Conservation (phyloP, 2,888 invertebrate species). For the Trichogramma dendrolimi region DNA sequence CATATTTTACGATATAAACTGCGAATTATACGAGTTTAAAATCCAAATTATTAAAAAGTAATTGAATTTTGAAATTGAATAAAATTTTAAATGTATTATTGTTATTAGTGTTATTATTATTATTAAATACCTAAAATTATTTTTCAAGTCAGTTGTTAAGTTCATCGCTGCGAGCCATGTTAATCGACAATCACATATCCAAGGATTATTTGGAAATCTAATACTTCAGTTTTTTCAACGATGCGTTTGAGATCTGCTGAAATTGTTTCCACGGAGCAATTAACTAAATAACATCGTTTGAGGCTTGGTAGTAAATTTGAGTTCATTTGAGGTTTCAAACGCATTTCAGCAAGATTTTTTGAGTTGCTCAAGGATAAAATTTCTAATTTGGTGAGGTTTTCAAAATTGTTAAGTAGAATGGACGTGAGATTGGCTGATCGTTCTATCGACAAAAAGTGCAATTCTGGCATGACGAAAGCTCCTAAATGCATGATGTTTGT, state of each 20-base stretch:
- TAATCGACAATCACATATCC: conserved; percentile 63
- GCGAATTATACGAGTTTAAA: too few relatives aligned
- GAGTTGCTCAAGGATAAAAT: conserved; percentile 58
- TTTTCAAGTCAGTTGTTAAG: conserved; percentile 50
- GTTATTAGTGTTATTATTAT: neutral
- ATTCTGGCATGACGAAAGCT: conserved; percentile 51
- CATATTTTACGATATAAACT: too few relatives aligned
- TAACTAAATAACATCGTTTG: conserved; percentile 53
- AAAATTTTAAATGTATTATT: conserved; percentile 2
- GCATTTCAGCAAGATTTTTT: conserved; percentile 52
- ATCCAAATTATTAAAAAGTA: too few relatives aligned
- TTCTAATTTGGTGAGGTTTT: conserved; percentile 55
- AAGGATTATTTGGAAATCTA: conserved; percentile 62
- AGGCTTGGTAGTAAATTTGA: conserved; percentile 52
- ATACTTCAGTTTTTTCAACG: conserved; percentile 52
- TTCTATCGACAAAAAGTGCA: conserved; percentile 58
- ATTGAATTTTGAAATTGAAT: neutral
- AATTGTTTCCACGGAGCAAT: conserved; percentile 53
- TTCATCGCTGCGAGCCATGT: conserved; percentile 55
- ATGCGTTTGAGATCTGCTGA: conserved; percentile 51
- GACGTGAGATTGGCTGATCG: conserved; percentile 55
- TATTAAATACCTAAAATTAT: conserved; percentile 53
- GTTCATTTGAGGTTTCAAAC: conserved; percentile 36
- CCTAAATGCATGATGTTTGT: conserved; percentile 56
- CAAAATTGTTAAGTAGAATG: conserved; percentile 58